Base-by-base conservation (phyloP, 2,113 vertebrate genomes). In the Cebidichthys violaceus region DNA sequence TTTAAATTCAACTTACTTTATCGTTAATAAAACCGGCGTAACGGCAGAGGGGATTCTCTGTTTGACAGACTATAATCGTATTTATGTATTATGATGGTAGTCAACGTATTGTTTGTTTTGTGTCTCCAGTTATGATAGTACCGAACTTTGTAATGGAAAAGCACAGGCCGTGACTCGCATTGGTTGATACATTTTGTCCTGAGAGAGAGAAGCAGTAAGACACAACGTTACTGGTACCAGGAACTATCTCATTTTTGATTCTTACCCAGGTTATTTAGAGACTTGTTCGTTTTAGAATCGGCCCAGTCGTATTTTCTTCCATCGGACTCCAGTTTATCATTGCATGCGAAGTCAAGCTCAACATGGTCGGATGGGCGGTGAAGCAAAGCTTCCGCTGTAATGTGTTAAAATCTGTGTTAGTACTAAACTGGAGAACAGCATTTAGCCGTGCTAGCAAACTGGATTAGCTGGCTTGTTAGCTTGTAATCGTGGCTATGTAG, bases 381-480 rank as follows among this genome's bases (percentile, higher is more conserved):
- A 66, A 59, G 41, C 7, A 47, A 86, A 57, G 87, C 86, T 90
- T 92, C 86, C 77, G 81, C 37, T 81, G 52, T 31, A 24, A 7
- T 84, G 70, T 93, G 78, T 70, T 52, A 84, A 59, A 27, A 41
- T 72, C 79, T 47, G 45, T 47, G n/a, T n/a, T n/a, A n/a, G 47
- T 50, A 50, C 20, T 20, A 50, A 45, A 50, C 18, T 22, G 17
- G 7, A 52, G 57, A 24, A 55, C 22, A 41, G 62, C 41, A 18
- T 88, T 7, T 76, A 88, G 86, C 87, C 11, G 31, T 39, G 88
- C 57, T 90, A 91, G 82, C 86, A 59, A 27, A 31, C 74, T 50
- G 85, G 69, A 84, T 88, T 93, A 93, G 92, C 92, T 76, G 54
- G 70, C 70, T 87, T n/a, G 90, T 90, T 94, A 94, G 94, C 93